Conservation (phyloP, 2,113 vertebrate genomes). For the Xyrauchen texanus region DNA sequence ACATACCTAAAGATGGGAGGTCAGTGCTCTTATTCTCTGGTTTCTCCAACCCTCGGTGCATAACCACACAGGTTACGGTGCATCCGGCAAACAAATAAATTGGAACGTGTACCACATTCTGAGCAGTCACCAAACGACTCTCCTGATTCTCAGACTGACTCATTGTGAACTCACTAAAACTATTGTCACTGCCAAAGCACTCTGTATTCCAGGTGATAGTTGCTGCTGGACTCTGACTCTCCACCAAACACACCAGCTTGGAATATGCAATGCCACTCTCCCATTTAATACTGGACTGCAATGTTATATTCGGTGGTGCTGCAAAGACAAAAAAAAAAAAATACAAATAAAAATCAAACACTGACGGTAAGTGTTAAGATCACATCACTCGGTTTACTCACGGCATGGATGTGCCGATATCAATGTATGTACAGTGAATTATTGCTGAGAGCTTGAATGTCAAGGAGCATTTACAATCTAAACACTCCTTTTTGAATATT, state of each 20-base stretch:
- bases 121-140: conserved; percentile 42
- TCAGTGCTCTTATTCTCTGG: conserved; percentile 54
- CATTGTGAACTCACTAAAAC: conserved; percentile 4
- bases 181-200: conserved; percentile 24
- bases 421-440: too few species aligned
- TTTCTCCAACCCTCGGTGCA: conserved; percentile 56
- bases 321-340: conserved; percentile 26
- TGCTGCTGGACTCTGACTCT: conserved; percentile 55
- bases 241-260: conserved; percentile 61
- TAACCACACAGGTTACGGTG: conserved; percentile 65
- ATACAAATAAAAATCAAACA: conserved; percentile 1
- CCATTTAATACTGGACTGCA: conserved; percentile 58
- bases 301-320: conserved; percentile 63
- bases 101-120: conserved; percentile 56
- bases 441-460: too few species aligned
- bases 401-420: too few species aligned
- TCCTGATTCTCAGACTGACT: conserved; percentile 23
- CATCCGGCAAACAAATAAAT: conserved; percentile 62
- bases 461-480: too few species aligned
- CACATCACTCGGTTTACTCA: too few species aligned
- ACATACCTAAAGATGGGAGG: conserved; percentile 62
- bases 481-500: too few species aligned
- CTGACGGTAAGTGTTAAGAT: too few species aligned
- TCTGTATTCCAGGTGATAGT: conserved; percentile 63
- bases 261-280: conserved; percentile 50